Percentiles rank a stretch among this genome's conserved stretches.
Evolutionary conservation across 2,888 invertebrate genomes (phyloP).

Genomic region (Holacanthella duospinosa): DNA sequence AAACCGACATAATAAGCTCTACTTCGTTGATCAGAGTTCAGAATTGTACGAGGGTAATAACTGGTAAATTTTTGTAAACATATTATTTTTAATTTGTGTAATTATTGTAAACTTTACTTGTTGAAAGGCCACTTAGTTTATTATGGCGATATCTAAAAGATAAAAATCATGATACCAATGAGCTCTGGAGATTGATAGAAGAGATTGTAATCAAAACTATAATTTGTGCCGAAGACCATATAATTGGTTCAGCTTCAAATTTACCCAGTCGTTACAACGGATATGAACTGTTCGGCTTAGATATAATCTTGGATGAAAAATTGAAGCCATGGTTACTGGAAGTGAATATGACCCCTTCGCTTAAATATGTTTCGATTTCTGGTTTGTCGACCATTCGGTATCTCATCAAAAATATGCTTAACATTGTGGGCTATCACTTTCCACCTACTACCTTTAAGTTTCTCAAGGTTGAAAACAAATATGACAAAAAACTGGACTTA

Average conservation of each 20-base stretch:
- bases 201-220: constrained; percentile 90
- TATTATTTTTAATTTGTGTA: not conserved
- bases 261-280: constrained; percentile 70
- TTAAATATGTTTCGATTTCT: constrained; percentile 71
- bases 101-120: constrained; percentile 7
- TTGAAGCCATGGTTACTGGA: constrained; percentile 90
- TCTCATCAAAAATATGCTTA: constrained; percentile 74
- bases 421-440: constrained; percentile 82
- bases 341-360: constrained; percentile 77
- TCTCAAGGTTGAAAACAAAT: too few relatives aligned
- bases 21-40: constrained; percentile 81
- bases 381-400: constrained; percentile 88
- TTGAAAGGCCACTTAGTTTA: constrained; percentile 60
- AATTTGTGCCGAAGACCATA: constrained; percentile 70
- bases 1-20: constrained; percentile 73
- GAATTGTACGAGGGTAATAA: constrained; percentile 87
- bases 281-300: constrained; percentile 89
- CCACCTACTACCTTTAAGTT: constrained; percentile 48
- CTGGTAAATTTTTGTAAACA: constrained; percentile 53
- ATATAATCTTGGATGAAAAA: constrained; percentile 79
- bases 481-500: too few relatives aligned
- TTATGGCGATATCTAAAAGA: constrained; percentile 66
- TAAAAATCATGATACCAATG: constrained; percentile 62
- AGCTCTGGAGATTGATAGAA: constrained; percentile 70
- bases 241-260: constrained; percentile 56